Base-by-base conservation (phyloP, 2,113 vertebrate species). In the Entomyzon cyanotis region DNA sequence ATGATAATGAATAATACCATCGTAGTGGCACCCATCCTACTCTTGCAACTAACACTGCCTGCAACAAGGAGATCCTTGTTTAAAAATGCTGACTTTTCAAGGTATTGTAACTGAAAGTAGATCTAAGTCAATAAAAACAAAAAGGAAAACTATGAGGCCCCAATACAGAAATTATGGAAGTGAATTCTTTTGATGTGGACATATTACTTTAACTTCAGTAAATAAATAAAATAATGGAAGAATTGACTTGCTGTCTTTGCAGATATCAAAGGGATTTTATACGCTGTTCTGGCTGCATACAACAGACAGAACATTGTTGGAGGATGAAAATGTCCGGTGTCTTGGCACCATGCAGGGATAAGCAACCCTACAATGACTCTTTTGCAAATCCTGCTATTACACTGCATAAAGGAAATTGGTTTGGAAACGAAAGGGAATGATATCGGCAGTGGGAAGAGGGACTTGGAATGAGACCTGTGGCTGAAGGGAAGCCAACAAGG, bases 231-330 rank as follows among this genome's bases (percentile, higher is more conserved):
- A 81, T 62, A 91, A 83, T 42, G 50, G 60, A 84, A 94, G 85
- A 93, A 90, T 53, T 1, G 3, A 6, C 33, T 91, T 52, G 69
- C 46, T 94, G 92, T 92, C 74, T 90, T 56, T 90, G 50, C 12
- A n/a, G 60, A 90, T 84, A 92, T 78, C 88, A 96, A 86, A 96
- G 92, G 64, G 80, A 89, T 90, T 92, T 84, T 90, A 84, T 92
- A 52, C 53, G 18, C 67, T 81, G 52, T 64, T 88, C 60, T 93
- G 68, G 68, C 64, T 63, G 41, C 0, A 1, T 9, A 62, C 49
- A 92, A 95, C 90, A 97, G 81, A 90, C 84, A 46, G 89, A 42
- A 87, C 87, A 87, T 83, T 96, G 93, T 95, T 90, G 53, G 55
- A 76, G 85, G 81, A 73, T 1, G 33, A 95, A 93, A 84, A 91